phyloP scores from a whole-genome alignment of 2,797 vertebrate species.

The Hemitrygon akajei region DNA sequence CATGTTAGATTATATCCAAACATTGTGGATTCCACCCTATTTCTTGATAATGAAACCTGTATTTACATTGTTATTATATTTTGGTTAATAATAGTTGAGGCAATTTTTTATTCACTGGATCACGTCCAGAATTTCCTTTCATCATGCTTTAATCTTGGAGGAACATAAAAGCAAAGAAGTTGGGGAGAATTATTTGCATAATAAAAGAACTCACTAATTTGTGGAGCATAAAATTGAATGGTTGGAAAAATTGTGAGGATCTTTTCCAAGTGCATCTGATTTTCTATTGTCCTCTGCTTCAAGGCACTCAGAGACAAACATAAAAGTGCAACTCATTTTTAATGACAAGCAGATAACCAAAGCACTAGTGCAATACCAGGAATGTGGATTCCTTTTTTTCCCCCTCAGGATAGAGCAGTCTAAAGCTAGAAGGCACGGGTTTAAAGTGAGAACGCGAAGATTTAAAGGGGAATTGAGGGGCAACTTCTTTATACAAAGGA shows the following conservation, averaged over 20 bases:
- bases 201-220: not conserved
- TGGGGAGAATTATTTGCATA: not conserved
- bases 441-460: no score
- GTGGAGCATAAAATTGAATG: not conserved
- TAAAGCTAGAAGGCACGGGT: no score
- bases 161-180: not conserved
- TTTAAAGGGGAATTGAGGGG: no score
- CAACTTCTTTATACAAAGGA: no score
- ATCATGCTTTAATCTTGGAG: not conserved
- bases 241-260: not conserved
- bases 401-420: no score
- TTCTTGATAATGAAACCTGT: not conserved
- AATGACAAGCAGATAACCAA: not conserved
- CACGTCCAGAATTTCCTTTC: not conserved
- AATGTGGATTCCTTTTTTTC: no score
- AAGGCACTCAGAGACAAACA: not conserved
- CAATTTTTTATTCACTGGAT: not conserved
- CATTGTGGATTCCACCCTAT: not conserved
- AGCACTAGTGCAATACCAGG: not conserved
- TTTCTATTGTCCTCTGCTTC: not conserved
- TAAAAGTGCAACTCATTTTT: not conserved
- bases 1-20: not conserved
- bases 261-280: not conserved
- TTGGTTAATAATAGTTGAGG: not conserved
- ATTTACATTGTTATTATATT: not conserved